Evolutionary conservation across 2,113 vertebrate species (phyloP).

Genomic region (Corythaeola cristata): DNA sequence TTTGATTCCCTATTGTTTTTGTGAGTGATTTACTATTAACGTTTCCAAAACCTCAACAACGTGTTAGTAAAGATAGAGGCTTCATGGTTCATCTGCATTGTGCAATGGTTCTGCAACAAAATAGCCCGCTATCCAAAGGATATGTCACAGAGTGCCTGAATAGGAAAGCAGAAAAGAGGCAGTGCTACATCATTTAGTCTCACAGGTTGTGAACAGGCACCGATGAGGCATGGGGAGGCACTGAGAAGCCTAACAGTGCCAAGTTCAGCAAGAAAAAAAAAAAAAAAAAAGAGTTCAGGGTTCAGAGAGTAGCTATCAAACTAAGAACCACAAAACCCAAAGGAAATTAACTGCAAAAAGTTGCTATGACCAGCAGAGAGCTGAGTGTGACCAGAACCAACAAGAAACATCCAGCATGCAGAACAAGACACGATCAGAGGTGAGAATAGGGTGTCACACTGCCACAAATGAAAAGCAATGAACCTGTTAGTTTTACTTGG

Average conservation of each 20-base stretch:
- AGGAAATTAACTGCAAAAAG: background rate
- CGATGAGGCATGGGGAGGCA: background rate
- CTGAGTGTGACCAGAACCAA: background rate
- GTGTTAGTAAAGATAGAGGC: background rate
- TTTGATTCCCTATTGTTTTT: background rate
- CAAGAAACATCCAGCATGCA: background rate
- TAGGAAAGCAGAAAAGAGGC: background rate
- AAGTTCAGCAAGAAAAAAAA: background rate
- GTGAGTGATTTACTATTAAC: background rate
- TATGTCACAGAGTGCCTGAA: background rate
- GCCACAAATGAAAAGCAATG: background rate
- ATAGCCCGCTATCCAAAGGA: background rate
- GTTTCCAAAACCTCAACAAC: background rate
- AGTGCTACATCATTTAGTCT: background rate
- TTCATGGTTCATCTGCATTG: background rate
- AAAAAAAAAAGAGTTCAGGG: background rate
- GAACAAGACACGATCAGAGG: background rate
- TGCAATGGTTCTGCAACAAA: background rate
- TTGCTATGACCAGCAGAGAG: background rate
- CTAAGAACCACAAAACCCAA: background rate
- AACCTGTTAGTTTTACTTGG: background rate
- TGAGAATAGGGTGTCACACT: accelerated
- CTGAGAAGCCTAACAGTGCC: background rate
- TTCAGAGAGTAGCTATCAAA: background rate
- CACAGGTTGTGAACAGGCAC: background rate